Evolutionary conservation across 2,888 invertebrate genomes (phyloP), one percentile per base, ranked within the genome.

Genomic region (Halictus quadricinctus): DNA sequence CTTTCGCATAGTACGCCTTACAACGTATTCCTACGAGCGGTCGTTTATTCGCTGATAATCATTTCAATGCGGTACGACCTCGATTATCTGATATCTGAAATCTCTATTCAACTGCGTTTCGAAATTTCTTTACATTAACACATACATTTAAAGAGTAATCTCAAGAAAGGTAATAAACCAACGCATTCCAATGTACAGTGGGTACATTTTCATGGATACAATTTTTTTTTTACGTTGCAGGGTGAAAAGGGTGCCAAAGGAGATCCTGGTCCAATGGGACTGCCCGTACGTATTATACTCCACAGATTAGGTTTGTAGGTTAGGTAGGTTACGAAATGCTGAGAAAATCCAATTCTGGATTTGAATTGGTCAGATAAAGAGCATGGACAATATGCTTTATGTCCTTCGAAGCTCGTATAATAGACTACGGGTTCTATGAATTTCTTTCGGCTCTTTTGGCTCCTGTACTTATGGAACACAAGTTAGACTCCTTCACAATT

Each of bases 191-290:
- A 76, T 5, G 15, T 36, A 12, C 18, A n/a, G 21, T 21, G 12
- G 25, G 15, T 18, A 43, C 72, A 72, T 88, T 84, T 81, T 88
- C 43, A 69, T 82, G 88, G 81, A 73, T 50, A 54, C 15, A 54
- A 48, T 54, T 15, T 78, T 73, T 78, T 73, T 94, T 94, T 94
- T 94, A 94, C 87, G 94, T 95, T 96, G 79, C 95, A 98, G 98
- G 98, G 98, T 76, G 97, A 97, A 88, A 97, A 97, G 93, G 98
- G 98, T 79, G 95, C 96, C 78, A 97, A 97, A 95, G 98, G 98
- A 83, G 97, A 98, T 94, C 97, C 97, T 82, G 99, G 99, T 91
- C 98, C 98, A 80, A 99, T 99, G 98, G 99, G 99, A 93, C 95
- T 99, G 93, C 99, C 99, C 94, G 98, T 98, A 96, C 97, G 97